Conservation (phyloP, 1,140 invertebrate species). For the Armadillidium nasatum region DNA sequence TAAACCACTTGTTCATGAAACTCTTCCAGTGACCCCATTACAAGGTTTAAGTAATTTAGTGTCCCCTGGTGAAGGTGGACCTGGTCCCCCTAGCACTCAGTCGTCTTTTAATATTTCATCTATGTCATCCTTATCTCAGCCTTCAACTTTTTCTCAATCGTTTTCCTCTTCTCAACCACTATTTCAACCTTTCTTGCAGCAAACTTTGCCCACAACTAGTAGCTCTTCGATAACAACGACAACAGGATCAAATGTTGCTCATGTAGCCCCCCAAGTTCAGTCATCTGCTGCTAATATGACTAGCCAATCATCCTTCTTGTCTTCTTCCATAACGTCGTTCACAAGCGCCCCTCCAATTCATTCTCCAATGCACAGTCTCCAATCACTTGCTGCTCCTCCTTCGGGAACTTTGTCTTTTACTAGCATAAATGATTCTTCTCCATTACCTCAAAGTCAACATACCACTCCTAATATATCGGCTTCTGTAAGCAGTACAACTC, state of each 20-base stretch:
- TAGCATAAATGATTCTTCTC: not conserved
- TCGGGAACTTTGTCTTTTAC: not conserved
- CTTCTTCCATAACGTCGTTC: conserved; percentile 7
- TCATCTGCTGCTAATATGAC: conserved; percentile 13
- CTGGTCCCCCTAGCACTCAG: not conserved
- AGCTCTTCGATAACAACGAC: not conserved
- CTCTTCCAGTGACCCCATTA: conserved; percentile 17
- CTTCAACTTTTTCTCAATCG: not conserved
- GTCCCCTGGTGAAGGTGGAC: not conserved
- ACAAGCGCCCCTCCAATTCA: not conserved
- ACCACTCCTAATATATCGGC: not conserved
- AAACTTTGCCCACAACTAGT: conserved; percentile 15
- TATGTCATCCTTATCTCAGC: not conserved
- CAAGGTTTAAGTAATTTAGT: conserved; percentile 27
- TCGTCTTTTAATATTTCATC: not conserved
- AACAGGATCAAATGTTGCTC: conserved; percentile 20
- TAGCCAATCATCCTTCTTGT: conserved; percentile 19
- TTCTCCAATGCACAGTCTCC: not conserved
- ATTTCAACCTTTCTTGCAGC: conserved; percentile 27
- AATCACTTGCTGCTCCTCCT: not conserved
- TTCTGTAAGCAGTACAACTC: not conserved
- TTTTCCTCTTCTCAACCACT: conserved; percentile 18
- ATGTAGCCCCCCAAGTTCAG: conserved; percentile 29
- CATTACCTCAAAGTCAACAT: not conserved
- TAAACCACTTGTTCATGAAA: conserved; percentile 27